phyloP scores from a whole-genome alignment of 1,140 invertebrate genomes.

The Heliconius nattereri region DNA sequence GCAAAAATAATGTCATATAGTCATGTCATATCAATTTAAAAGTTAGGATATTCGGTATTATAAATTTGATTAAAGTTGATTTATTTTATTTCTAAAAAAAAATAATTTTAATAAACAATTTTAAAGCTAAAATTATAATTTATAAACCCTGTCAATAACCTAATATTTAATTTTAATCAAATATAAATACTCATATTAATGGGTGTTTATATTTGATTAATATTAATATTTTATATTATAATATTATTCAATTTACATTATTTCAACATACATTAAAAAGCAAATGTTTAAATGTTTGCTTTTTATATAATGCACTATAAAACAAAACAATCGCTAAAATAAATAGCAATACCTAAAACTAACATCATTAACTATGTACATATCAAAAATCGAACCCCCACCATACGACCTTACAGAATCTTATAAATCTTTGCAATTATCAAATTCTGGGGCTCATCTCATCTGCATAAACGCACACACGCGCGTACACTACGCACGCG shows the following conservation, averaged over 20 bases:
- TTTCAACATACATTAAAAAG: too few relatives aligned
- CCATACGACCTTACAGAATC: slow-evolving; percentile 52
- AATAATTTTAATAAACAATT: background rate
- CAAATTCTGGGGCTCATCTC: slow-evolving; percentile 76
- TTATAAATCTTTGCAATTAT: slow-evolving; percentile 80
- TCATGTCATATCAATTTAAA: too few relatives aligned
- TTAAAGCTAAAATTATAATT: background rate
- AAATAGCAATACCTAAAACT: background rate
- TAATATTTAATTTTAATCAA: background rate
- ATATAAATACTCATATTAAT: background rate
- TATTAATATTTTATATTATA: too few relatives aligned
- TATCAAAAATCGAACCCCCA: slow-evolving; percentile 44
- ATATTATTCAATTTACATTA: too few relatives aligned
- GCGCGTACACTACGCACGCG: slow-evolving; percentile 71
- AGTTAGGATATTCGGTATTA: too few relatives aligned
- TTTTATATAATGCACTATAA: too few relatives aligned
- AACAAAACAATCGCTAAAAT: background rate
- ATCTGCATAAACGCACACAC: slow-evolving; percentile 77
- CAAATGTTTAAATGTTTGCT: too few relatives aligned
- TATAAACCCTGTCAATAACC: too few relatives aligned
- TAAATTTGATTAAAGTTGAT: background rate
- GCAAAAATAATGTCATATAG: too few relatives aligned
- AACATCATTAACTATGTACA: slow-evolving; percentile 25
- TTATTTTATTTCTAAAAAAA: background rate
- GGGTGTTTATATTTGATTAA: too few relatives aligned